A percentile compares a stretch with the other conserved stretches of the same genome.
Evolutionary conservation across 2,888 invertebrate genomes (phyloP).

Genomic region (Marronus borbonicus): DNA sequence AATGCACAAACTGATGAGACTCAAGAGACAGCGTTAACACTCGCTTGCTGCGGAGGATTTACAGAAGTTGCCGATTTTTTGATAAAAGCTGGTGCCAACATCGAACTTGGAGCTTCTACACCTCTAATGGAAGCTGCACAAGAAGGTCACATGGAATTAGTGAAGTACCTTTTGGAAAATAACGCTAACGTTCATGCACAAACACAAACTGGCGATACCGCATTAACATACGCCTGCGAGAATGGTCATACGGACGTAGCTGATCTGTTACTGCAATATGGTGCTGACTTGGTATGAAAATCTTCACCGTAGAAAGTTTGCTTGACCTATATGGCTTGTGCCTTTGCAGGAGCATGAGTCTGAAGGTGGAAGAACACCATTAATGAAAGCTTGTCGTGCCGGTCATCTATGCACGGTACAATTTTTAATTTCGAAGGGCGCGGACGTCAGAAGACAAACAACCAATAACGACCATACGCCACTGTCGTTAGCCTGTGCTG

Average conservation of each 20-base stretch:
- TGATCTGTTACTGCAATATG: constrained; percentile 90
- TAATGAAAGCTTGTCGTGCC: constrained; percentile 98
- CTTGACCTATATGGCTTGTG: neutral
- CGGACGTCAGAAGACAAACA: constrained; percentile 90
- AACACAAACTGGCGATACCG: constrained; percentile 92
- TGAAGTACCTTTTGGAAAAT: constrained; percentile 87
- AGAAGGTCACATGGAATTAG: constrained; percentile 96
- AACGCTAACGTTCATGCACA: constrained; percentile 94
- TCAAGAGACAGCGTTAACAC: constrained; percentile 94
- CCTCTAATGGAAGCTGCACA: constrained; percentile 99
- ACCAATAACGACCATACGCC: constrained; percentile 98
- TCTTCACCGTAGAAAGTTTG: too few relatives aligned
- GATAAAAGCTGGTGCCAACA: constrained; percentile 94
- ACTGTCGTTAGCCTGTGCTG: constrained; percentile 95
- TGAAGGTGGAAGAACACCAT: constrained; percentile 96
- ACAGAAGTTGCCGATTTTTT: constrained; percentile 96
- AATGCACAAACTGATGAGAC: constrained; percentile 99
- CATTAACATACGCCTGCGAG: constrained; percentile 97
- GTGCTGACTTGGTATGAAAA: constrained; percentile 82
- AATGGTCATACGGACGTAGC: constrained; percentile 99
- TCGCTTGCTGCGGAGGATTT: constrained; percentile 96
- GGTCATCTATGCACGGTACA: constrained; percentile 97
- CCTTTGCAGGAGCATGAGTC: constrained; percentile 88
- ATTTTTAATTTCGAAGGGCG: constrained; percentile 91
- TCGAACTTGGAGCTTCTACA: constrained; percentile 95